Percentiles rank a stretch among this genome's conserved stretches.
phyloP scores from a whole-genome alignment of 2,888 invertebrate species.

The Hedychridium roseum region DNA sequence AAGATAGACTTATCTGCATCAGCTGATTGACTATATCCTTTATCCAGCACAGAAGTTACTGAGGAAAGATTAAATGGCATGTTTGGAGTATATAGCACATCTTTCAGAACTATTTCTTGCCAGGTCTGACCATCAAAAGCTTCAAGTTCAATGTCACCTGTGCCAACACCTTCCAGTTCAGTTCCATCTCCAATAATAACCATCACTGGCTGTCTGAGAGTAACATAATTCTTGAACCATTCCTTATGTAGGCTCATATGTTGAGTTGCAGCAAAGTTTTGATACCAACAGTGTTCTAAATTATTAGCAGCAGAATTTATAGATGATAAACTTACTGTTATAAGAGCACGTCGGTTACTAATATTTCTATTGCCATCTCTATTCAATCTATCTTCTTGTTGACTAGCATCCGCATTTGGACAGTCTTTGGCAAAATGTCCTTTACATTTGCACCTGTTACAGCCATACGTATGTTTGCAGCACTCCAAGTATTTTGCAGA shows the following conservation, averaged over 20 bases:
- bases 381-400: slow-evolving; percentile 10
- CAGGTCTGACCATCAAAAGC: slow-evolving; percentile 36
- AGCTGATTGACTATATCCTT: slow-evolving; percentile 34
- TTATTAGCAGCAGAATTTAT: slow-evolving; percentile 19
- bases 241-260: slow-evolving; percentile 37
- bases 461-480: slow-evolving; percentile 39
- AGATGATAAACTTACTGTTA: slow-evolving; percentile 27
- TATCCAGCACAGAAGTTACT: slow-evolving; percentile 35
- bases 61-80: slow-evolving; percentile 36
- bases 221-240: slow-evolving; percentile 32
- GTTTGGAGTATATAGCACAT: slow-evolving; percentile 25
- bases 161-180: slow-evolving; percentile 32
- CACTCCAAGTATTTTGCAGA: slow-evolving; percentile 34
- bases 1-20: slow-evolving; percentile 27
- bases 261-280: slow-evolving; percentile 42
- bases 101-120: too few species aligned
- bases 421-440: slow-evolving; percentile 42
- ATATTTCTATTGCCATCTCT: slow-evolving; percentile 9
- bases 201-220: slow-evolving; percentile 24
- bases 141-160: slow-evolving; percentile 34
- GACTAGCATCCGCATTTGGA: slow-evolving; percentile 13
- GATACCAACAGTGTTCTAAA: slow-evolving; percentile 26
- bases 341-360: slow-evolving; percentile 24
- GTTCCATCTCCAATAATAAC: slow-evolving; percentile 35
- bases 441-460: slow-evolving; percentile 38